Percentiles rank a stretch among this genome's conserved stretches.
These are phyloP conservation scores for Leucopsar rothschildi DNA, from an alignment of 2,113 vertebrate genomes.

Conservation along the genomic window DNA sequence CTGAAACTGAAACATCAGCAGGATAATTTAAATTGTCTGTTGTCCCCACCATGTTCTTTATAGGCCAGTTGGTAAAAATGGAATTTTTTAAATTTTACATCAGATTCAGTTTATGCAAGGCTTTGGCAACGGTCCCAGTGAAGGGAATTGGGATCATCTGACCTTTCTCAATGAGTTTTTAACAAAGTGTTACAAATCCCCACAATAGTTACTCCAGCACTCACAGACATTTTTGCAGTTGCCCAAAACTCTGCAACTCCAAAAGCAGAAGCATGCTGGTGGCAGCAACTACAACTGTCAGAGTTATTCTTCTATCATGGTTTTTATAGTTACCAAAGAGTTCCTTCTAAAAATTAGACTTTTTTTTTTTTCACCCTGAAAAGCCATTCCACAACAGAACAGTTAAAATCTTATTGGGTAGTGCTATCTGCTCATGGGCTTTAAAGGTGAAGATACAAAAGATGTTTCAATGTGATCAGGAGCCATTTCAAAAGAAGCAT, in stretches of 20 bases:
- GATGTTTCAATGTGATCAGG: neutral
- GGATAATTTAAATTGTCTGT: neutral
- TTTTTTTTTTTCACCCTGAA: neutral
- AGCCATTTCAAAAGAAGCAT: neutral
- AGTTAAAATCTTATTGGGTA: neutral
- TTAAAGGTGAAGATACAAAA: neutral
- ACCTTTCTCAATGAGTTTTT: neutral
- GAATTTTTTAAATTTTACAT: neutral
- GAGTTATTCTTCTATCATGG: neutral
- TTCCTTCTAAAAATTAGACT: neutral
- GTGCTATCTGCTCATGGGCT: neutral
- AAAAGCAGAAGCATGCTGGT: neutral
- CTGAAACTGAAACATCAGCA: slow-evolving; percentile 80
- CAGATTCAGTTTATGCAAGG: neutral
- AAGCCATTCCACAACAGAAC: neutral
- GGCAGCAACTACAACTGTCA: neutral
- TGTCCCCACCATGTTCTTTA: neutral
- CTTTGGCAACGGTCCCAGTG: neutral
- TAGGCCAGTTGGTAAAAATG: neutral
- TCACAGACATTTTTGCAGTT: neutral
- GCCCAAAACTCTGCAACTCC: neutral
- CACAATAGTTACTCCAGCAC: neutral
- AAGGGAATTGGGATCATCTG: neutral
- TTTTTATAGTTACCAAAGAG: neutral
- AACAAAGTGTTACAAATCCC: neutral